Evolutionary conservation across 2,113 vertebrate genomes (phyloP), one percentile per base, ranked within the genome.

Genomic region (Notechis scutatus): DNA sequence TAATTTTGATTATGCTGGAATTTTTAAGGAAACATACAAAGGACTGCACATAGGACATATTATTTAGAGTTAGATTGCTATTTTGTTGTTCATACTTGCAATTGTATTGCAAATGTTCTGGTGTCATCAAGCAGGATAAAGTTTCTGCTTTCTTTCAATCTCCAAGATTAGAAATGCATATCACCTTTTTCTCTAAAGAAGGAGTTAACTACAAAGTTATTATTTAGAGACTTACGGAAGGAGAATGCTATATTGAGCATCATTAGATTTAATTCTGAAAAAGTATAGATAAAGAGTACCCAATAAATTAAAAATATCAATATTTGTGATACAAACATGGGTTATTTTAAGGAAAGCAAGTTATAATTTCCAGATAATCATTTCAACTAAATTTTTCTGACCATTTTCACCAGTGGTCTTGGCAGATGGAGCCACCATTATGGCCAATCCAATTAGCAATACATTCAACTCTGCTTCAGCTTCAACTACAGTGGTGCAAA

Each of bases 401-500:
- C 85, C 90, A 81, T 57, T 59, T 91, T 89, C 86, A 97, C 97
- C 98, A 94, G 98, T 99, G 91, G 98, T 99, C 88, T 93, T 99
- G 97, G 98, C 99, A 26, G 99, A 99, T 42, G 98, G 98, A 94
- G 98, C 98, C 93, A 98, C 98, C 42, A 98, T 99, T 94, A 98
- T 99, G 91, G 98, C 99, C 52, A 99, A 99, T 96, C 98, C 99
- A 89, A 98, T 99, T 50, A 98, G 97, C 97, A 99, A 95, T 97
- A 98, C 99, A 0, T 99, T 99, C 96, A 97, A 98, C 89, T 96
- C 98, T 0, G 98, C 99, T 29, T 98, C 98, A 89, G 98, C 99
- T 2, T 98, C 98, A 55, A 99, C 98, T 47, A 99, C 99, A 0
- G 98, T 99, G 95, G 99, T 99, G n/a, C 99, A 99, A 96, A 98